Conservation (phyloP, 2,888 invertebrate species). For the Machimus rusticus region DNA sequence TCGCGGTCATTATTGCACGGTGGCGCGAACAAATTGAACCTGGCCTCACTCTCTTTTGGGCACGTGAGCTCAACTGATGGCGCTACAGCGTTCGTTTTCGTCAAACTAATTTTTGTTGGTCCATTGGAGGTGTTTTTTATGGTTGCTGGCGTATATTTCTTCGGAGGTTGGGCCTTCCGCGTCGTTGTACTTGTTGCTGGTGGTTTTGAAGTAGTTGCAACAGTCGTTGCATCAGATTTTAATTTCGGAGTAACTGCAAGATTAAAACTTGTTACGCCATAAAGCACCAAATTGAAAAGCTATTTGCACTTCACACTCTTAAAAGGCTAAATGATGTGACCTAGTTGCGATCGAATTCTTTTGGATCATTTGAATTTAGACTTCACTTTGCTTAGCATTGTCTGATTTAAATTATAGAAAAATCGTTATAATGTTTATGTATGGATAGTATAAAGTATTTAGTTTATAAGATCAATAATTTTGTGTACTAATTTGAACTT, state of each 20-base stretch:
- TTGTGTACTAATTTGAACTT: too few relatives aligned
- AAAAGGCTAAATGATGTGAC: neutral
- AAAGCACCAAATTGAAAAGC: neutral
- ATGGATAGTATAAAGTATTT: too few relatives aligned
- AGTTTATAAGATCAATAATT: too few relatives aligned
- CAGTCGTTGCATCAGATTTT: slow-evolving; percentile 45
- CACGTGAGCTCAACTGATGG: slow-evolving; percentile 59
- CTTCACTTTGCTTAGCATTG: neutral
- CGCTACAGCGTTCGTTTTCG: slow-evolving; percentile 62
- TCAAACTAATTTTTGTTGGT: slow-evolving; percentile 62
- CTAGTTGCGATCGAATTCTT: neutral
- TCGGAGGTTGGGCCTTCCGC: slow-evolving; percentile 53
- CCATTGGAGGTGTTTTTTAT: slow-evolving; percentile 58
- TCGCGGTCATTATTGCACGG: slow-evolving; percentile 59
- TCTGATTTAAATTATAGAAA: neutral
- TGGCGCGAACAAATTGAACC: slow-evolving; percentile 61
- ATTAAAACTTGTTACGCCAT: neutral
- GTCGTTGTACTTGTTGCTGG: slow-evolving; percentile 43
- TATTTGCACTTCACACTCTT: neutral
- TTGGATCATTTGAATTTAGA: neutral
- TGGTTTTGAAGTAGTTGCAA: slow-evolving; percentile 44
- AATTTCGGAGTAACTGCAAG: neutral
- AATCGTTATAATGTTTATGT: too few relatives aligned
- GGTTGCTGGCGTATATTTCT: slow-evolving; percentile 58
- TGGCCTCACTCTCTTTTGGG: slow-evolving; percentile 63